Evolutionary conservation across 2,888 invertebrate genomes (phyloP).

Genomic region (Buathra laborator): DNA sequence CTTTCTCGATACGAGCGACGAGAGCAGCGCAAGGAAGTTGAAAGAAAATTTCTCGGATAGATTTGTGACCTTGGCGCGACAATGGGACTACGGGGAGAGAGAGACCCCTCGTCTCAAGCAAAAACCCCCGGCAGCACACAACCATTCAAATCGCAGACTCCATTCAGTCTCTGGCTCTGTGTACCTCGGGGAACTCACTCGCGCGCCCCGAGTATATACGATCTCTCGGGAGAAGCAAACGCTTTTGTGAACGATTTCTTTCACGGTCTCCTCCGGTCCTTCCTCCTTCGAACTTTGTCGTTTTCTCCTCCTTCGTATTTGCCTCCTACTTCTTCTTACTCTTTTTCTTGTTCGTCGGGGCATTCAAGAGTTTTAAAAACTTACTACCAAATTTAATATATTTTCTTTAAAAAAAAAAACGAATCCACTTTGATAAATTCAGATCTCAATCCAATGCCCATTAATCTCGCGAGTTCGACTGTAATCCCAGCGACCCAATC

Average conservation of each 20-base stretch:
- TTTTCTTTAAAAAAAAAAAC: background rate
- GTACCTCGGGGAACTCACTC: slow-evolving; percentile 53
- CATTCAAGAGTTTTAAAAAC: background rate
- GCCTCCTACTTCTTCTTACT: slow-evolving; percentile 70
- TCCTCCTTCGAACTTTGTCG: slow-evolving; percentile 67
- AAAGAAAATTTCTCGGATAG: slow-evolving; percentile 81
- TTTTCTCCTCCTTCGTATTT: slow-evolving; percentile 66
- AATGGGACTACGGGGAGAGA: slow-evolving; percentile 75
- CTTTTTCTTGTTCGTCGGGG: slow-evolving; percentile 23
- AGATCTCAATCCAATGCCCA: slow-evolving; percentile 1
- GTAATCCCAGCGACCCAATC: slow-evolving; percentile 27
- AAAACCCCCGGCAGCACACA: slow-evolving; percentile 73
- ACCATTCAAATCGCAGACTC: slow-evolving; percentile 84
- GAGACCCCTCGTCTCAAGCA: slow-evolving; percentile 79
- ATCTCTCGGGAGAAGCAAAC: slow-evolving; percentile 64
- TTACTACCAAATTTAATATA: background rate
- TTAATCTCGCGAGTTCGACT: slow-evolving; percentile 31
- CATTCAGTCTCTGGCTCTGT: slow-evolving; percentile 79
- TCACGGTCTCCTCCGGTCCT: slow-evolving; percentile 65
- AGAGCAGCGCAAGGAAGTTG: slow-evolving; percentile 71
- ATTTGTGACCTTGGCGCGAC: slow-evolving; percentile 84
- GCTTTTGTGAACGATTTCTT: slow-evolving; percentile 70
- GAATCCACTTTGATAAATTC: background rate
- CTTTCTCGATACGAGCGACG: slow-evolving; percentile 49
- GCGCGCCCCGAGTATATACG: slow-evolving; percentile 54